Conservation (phyloP, 2,113 vertebrate genomes). For the Dromas ardeola region DNA sequence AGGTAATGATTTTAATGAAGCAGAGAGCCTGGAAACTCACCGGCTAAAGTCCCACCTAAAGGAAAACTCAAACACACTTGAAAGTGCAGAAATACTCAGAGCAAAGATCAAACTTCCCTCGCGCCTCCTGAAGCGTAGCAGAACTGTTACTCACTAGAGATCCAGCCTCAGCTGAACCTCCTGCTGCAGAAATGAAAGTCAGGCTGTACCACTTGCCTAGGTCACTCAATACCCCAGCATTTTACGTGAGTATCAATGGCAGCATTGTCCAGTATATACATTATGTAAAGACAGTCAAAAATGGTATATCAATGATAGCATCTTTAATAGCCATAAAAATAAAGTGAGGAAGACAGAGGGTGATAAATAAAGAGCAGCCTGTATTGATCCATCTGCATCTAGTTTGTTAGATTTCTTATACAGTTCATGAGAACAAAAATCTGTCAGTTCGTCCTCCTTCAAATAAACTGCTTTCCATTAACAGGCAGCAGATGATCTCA, state of each 20-base stretch:
- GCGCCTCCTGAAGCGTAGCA: background rate
- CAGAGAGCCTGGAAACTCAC: background rate
- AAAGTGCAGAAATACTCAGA: background rate
- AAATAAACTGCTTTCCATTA: slow-evolving; percentile 59
- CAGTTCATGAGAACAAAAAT: slow-evolving; percentile 46
- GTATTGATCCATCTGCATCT: slow-evolving; percentile 57
- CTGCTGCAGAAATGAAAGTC: background rate
- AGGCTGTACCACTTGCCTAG: background rate
- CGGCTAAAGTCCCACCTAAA: background rate
- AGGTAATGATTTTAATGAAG: background rate
- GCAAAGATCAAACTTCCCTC: background rate
- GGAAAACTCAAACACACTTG: background rate
- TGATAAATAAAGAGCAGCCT: slow-evolving; percentile 43
- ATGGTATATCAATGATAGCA: slow-evolving; percentile 51
- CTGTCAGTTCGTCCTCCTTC: slow-evolving; percentile 1
- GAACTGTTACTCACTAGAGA: background rate
- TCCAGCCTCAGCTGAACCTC: background rate
- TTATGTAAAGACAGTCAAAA: slow-evolving; percentile 39
- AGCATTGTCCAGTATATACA: background rate
- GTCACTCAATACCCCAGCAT: slow-evolving; percentile 3
- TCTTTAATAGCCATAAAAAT: slow-evolving; percentile 65
- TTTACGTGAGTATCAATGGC: background rate
- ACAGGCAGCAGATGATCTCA: slow-evolving; percentile 10
- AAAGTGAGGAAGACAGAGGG: slow-evolving; percentile 40
- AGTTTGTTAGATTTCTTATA: slow-evolving; percentile 33